Base-by-base conservation (phyloP, 2,113 vertebrate genomes). In the Eleginops maclovinus region DNA sequence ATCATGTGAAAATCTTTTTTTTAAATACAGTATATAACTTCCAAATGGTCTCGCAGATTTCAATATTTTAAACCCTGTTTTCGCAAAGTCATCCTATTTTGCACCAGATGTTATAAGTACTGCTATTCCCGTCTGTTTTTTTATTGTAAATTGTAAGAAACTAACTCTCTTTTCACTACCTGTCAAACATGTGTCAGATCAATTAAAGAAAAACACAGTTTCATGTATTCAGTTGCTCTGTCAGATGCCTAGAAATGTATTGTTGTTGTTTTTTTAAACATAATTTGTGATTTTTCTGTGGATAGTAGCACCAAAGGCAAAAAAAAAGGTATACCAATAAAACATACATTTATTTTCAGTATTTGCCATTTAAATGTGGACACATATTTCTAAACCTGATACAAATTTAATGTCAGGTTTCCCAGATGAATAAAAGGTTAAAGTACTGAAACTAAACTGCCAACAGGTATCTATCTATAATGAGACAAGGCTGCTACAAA, bases 361-460 rank as follows among this genome's bases (percentile, higher is more conserved):
- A 60, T 68, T 44, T 61, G 4, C 19, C 26, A 41, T 40, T 68
- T 53, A 47, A 70, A 66, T 46, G 7, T 46, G 19, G 14, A 69
- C 40, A 61, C 15, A 17, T 54, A 59, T 66, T 16, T 49, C 1
- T n/a, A 28, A 43, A 65, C 43, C 41, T 56, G 19, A 44, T 13
- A 9, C 21, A 31, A 44, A 53, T 82, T 46, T 46, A 14, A 54
- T 9, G 8, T 44, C 68, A 56, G 22, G 22, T 16, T 50, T 28
- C 65, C 3, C 40, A 31, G 19, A 41, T 51, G 65, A 40, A 71
- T 36, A 77, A 36, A 63, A 47, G 51, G 44, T 63, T 82, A 49
- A 67, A 64, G 26, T 28, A 44, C 58, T 67, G 13, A 4, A 54
- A 62, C 14, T 51, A 54, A 79, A 68, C 16, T 64, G 44, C 36